A percentile compares a stretch with the other conserved stretches of the same genome.
Evolutionary conservation across 2,888 invertebrate species (phyloP).

Genomic region (Temnothorax ravouxi): DNA sequence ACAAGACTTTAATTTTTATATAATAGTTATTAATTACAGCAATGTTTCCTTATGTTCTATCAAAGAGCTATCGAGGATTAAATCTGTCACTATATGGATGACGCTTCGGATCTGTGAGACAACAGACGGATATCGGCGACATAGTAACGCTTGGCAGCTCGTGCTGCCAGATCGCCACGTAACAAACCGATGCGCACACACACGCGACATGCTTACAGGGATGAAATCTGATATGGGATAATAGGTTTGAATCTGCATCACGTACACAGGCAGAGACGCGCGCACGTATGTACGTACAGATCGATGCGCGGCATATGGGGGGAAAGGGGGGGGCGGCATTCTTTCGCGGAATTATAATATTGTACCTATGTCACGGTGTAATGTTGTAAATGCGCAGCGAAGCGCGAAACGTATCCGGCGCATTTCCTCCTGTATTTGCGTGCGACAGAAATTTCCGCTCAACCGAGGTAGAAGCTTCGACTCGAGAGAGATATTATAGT

Average conservation of each 20-base stretch:
- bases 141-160: slow-evolving; percentile 27
- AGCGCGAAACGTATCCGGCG: background rate
- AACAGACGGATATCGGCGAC: slow-evolving; percentile 32
- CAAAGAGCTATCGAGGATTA: background rate
- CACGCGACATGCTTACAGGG: slow-evolving; percentile 33
- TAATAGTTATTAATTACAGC: slow-evolving; percentile 8
- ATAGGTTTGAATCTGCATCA: slow-evolving; percentile 44
- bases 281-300: background rate
- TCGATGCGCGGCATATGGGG: background rate
- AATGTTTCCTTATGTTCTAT: background rate
- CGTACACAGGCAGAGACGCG: background rate
- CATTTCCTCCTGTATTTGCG: background rate
- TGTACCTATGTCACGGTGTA: background rate
- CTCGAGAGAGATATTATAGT: slow-evolving; percentile 10
- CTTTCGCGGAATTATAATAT: slow-evolving; percentile 24
- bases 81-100: background rate
- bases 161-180: slow-evolving; percentile 10
- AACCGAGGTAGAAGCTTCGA: background rate
- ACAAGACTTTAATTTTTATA: background rate
- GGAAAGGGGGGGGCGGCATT: background rate
- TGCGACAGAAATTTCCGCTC: slow-evolving; percentile 28
- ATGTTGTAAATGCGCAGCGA: slow-evolving; percentile 15
- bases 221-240: slow-evolving; percentile 47
- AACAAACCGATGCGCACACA: slow-evolving; percentile 45
- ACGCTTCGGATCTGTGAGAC: background rate